These are phyloP conservation scores for Microtus richardsoni DNA, from an alignment of 2,113 vertebrate genomes.

Conservation along the genomic window DNA sequence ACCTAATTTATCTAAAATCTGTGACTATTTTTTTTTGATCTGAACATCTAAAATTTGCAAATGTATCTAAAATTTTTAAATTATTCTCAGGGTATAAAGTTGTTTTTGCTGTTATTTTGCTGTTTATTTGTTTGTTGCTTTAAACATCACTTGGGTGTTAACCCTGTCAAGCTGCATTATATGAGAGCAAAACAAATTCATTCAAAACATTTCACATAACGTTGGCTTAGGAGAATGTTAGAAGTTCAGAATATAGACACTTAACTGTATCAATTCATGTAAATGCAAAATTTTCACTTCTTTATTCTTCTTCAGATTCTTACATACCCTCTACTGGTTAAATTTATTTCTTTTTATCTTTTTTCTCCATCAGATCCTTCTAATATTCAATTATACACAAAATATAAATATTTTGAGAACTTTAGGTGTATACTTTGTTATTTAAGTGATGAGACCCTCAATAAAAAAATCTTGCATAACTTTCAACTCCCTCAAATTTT, in stretches of 20 bases:
- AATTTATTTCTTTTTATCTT: neutral
- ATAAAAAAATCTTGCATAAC: neutral
- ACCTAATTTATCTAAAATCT: neutral
- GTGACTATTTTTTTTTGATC: neutral
- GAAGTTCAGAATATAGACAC: neutral
- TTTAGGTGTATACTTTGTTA: neutral
- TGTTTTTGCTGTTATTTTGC: neutral
- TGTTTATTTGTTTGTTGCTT: neutral
- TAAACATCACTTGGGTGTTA: neutral
- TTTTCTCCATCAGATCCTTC: neutral
- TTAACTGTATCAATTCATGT: neutral
- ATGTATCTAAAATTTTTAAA: neutral
- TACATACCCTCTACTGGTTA: neutral
- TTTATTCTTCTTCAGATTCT: neutral
- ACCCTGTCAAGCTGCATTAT: neutral
- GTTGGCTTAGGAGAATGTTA: neutral
- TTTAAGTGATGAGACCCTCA: neutral
- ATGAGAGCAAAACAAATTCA: neutral
- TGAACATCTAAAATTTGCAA: neutral
- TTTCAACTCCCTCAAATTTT: neutral
- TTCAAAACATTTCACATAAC: neutral
- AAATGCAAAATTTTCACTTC: neutral
- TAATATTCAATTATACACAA: neutral
- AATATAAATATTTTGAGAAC: neutral
- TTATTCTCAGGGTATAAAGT: neutral